Percentiles rank a stretch among this genome's conserved stretches.
Evolutionary conservation across 2,888 invertebrate species (phyloP).

Genomic region (Leucozona laternaria): DNA sequence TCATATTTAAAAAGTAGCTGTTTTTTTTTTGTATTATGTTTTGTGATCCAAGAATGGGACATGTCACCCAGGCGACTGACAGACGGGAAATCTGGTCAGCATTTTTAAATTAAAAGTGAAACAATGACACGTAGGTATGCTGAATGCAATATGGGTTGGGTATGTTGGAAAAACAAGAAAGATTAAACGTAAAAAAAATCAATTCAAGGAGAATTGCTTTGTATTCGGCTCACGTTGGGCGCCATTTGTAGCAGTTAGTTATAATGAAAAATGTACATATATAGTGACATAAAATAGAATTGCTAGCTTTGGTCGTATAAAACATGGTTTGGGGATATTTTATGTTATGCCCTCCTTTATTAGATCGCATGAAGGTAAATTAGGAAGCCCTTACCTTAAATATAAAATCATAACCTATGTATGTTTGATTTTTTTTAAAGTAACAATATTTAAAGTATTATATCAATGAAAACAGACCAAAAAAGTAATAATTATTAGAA

Average conservation of each 20-base stretch:
- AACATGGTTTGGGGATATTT: neutral
- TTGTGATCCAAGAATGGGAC: slow-evolving; percentile 25
- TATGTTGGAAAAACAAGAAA: neutral
- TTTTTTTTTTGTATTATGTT: neutral
- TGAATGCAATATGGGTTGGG: neutral
- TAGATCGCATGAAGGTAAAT: neutral
- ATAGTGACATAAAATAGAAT: neutral
- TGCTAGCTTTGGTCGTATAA: neutral
- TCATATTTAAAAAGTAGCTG: slow-evolving; percentile 28
- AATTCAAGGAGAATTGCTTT: neutral
- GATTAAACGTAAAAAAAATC: neutral
- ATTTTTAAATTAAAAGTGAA: slow-evolving; percentile 46
- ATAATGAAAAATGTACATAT: neutral
- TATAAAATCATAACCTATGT: too few species aligned
- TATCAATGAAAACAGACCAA: too few species aligned
- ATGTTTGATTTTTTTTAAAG: too few species aligned
- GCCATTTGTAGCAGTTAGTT: neutral
- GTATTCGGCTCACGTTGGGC: slow-evolving; percentile 6
- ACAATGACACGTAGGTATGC: slow-evolving; percentile 17
- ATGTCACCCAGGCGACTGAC: slow-evolving; percentile 28
- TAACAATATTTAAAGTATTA: too few species aligned
- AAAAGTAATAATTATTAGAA: too few species aligned
- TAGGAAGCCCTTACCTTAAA: too few species aligned
- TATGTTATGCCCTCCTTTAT: neutral
- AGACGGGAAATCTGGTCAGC: slow-evolving; percentile 33